phyloP scores from a whole-genome alignment of 2,888 invertebrate species.

The Bellardia pandia region DNA sequence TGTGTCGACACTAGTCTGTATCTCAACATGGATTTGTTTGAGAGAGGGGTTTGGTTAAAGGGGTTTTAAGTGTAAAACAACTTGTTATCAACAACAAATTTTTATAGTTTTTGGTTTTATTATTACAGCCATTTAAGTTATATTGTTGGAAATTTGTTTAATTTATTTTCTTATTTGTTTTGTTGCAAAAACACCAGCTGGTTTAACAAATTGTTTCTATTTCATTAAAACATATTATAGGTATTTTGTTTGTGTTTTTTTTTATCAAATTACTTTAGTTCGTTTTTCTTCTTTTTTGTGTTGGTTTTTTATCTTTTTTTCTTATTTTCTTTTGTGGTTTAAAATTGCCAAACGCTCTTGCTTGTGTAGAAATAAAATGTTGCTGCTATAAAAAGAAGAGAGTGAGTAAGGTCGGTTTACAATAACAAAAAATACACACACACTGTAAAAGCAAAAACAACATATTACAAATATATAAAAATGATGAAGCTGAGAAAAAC shows the following conservation, averaged over 20 bases:
- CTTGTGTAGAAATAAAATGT: neutral
- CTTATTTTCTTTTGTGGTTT: conserved; percentile 9
- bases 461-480: neutral
- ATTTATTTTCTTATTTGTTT: neutral
- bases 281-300: neutral
- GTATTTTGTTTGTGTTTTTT: neutral
- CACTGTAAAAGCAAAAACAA: conserved; percentile 27
- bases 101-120: conserved; percentile 59
- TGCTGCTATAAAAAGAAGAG: conserved; percentile 49
- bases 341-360: conserved; percentile 6
- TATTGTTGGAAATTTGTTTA: neutral
- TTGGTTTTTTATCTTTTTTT: neutral
- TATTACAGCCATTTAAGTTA: conserved; percentile 67
- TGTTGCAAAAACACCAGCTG: neutral
- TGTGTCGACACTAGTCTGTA: conserved; percentile 96
- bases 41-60: conserved; percentile 46
- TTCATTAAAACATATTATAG: conserved; percentile 17
- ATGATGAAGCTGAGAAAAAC: conserved; percentile 3
- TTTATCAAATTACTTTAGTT: neutral
- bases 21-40: conserved; percentile 90
- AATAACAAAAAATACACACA: conserved; percentile 40
- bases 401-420: conserved; percentile 66
- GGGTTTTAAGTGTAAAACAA: conserved; percentile 71
- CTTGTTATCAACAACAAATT: conserved; percentile 59
- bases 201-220: neutral